Evolutionary conservation across 2,113 vertebrate genomes (phyloP).

Genomic region (Ptyas mucosa): DNA sequence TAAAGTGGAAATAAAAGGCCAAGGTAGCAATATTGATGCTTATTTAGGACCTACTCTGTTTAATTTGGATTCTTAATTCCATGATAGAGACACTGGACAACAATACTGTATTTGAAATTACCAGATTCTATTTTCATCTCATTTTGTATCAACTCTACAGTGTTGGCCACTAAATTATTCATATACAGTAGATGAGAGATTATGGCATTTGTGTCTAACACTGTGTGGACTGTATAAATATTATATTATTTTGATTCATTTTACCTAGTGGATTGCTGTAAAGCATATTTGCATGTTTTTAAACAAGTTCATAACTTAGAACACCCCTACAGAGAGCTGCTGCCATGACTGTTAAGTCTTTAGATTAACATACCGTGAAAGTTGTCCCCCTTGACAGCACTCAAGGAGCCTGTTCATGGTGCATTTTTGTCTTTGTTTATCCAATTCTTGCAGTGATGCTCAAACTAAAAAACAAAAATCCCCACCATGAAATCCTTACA

Average conservation of each 20-base stretch:
- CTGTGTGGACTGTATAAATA: background rate
- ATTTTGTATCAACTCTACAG: background rate
- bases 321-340: conserved; percentile 16
- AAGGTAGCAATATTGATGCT: background rate
- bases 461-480: conserved; percentile 37
- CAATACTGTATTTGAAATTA: background rate
- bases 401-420: conserved; percentile 28
- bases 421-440: conserved; percentile 35
- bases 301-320: background rate
- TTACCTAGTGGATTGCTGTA: background rate
- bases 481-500: conserved; percentile 28
- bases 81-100: background rate
- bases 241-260: background rate
- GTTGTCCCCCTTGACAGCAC: conserved; percentile 25
- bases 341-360: background rate
- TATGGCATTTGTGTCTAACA: background rate
- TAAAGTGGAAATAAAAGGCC: background rate
- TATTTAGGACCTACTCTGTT: background rate
- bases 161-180: background rate
- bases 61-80: background rate
- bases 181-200: background rate
- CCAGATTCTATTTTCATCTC: background rate
- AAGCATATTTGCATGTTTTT: conserved; percentile 7
- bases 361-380: conserved; percentile 22
- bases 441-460: conserved; percentile 28